These are phyloP conservation scores for Lerista edwardsae DNA, from an alignment of 2,797 vertebrate species.

Conservation along the genomic window DNA sequence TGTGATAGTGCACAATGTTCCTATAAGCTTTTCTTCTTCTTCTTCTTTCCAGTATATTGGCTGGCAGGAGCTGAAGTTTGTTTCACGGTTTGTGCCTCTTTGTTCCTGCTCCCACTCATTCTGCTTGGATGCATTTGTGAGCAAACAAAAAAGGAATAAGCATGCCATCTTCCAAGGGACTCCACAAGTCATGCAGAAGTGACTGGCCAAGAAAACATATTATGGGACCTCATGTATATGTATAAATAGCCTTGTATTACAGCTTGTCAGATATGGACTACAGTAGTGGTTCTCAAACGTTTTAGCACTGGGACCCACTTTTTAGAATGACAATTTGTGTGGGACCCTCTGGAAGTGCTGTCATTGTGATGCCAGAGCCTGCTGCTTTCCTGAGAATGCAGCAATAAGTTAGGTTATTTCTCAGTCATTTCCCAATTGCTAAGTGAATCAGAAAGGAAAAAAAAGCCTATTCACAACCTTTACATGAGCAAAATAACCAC, in stretches of 20 bases:
- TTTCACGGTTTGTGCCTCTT: constrained; percentile 81
- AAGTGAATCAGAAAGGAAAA: too few relatives aligned
- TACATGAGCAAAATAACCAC: too few relatives aligned
- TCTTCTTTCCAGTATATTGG: constrained; percentile 87
- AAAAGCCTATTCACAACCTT: too few relatives aligned
- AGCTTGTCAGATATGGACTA: neutral
- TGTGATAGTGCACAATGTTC: neutral
- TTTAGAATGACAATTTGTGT: too few relatives aligned
- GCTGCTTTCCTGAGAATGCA: too few relatives aligned
- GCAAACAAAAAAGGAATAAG: constrained; percentile 64
- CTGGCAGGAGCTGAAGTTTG: constrained; percentile 87
- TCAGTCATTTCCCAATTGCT: too few relatives aligned
- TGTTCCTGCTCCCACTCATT: constrained; percentile 86
- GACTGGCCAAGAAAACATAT: neutral
- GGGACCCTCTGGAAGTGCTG: too few relatives aligned
- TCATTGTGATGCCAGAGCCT: too few relatives aligned
- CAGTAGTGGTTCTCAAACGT: too few relatives aligned
- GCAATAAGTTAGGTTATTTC: too few relatives aligned
- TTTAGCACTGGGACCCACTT: too few relatives aligned
- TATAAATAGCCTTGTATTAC: neutral
- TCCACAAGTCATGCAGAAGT: neutral
- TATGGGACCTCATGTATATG: too few relatives aligned
- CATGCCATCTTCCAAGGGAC: fast-evolving
- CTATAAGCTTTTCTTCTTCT: neutral
- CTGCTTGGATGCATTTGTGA: constrained; percentile 77